Percentiles rank a stretch among this genome's conserved stretches.
Conservation (phyloP, 2,113 vertebrate species). For the Rhadina sibilatrix region DNA sequence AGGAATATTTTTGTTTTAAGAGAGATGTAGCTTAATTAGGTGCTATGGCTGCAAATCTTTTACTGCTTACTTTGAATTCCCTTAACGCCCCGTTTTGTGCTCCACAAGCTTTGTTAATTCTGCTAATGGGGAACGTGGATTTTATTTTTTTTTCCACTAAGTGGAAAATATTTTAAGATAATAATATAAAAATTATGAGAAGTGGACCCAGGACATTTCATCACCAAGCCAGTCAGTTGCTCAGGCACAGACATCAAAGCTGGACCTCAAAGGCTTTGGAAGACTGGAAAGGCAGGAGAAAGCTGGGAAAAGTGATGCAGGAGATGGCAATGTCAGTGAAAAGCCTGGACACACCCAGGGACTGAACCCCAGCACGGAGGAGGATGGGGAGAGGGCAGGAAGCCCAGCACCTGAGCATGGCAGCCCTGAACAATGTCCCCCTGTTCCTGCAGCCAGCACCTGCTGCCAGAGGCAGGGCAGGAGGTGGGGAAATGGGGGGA, state of each 20-base stretch:
- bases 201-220: not conserved
- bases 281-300: not conserved
- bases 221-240: not conserved
- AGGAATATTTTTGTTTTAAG: constrained; percentile 57
- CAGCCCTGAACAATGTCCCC: not conserved
- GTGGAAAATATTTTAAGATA: constrained; percentile 26
- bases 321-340: not conserved
- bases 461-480: not conserved
- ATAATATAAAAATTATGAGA: constrained; percentile 2
- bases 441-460: constrained; percentile 21
- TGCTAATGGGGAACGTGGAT: not conserved
- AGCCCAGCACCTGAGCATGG: constrained; percentile 4
- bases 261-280: not conserved
- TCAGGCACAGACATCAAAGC: not conserved
- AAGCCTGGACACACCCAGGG: not conserved
- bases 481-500: not conserved
- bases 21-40: constrained; percentile 67
- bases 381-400: not conserved
- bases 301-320: not conserved
- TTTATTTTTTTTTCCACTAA: not conserved
- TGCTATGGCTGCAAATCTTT: constrained; percentile 62
- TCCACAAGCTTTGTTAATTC: not conserved
- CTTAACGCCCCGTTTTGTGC: not conserved
- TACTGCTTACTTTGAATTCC: constrained; percentile 54
- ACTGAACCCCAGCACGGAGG: not conserved